Base-by-base conservation (phyloP, 2,797 vertebrate genomes). In the Poeciliopsis gracilis region DNA sequence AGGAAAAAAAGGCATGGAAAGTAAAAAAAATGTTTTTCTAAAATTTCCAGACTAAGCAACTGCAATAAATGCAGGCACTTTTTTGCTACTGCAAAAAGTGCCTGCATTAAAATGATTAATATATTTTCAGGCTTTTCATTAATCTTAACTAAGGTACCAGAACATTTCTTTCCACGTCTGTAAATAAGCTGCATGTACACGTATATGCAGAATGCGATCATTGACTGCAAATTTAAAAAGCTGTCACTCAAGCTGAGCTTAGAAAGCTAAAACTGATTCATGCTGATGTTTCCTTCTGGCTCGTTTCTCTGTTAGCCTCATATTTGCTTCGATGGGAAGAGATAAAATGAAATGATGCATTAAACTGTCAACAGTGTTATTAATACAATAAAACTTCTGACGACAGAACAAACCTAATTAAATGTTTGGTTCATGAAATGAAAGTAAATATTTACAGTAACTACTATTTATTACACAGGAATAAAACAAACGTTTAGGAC, bases 291-390 rank as follows among this genome's bases (percentile, higher is more conserved):
- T 25, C 8, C 51, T 85, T 46, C 53, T 63, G 43, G 55, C 55
- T 76, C 20, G 28, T 47, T 76, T 49, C 10, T 81, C 69, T 46
- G 45, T 30, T 47, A 61, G 28, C 45, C 46, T 75, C 25, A 74
- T 84, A 81, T 88, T 81, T 87, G 69, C 73, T 82, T 86, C 82
- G 45, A 84, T 38, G 20, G 46, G 12, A 43, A 74, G 28, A 55
- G 6, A 25, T 8, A 1, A 43, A 7, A 28, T 46, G 16, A 46
- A 45, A 45, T 28, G 2, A 70, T 46, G 1, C 12, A 18, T 13
- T 70, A 11, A 46, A 70, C 53, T 79, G 46, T n/a, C 75, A 13
- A 77, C 36, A 49, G 20, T 49, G 6, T 55, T 13, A 61, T 59
- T 77, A 1, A 43, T 66, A 10, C 41, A 71, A 55, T 72, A 73